Base-by-base conservation (phyloP, 1,140 invertebrate species). In the Drosophila nannoptera region DNA sequence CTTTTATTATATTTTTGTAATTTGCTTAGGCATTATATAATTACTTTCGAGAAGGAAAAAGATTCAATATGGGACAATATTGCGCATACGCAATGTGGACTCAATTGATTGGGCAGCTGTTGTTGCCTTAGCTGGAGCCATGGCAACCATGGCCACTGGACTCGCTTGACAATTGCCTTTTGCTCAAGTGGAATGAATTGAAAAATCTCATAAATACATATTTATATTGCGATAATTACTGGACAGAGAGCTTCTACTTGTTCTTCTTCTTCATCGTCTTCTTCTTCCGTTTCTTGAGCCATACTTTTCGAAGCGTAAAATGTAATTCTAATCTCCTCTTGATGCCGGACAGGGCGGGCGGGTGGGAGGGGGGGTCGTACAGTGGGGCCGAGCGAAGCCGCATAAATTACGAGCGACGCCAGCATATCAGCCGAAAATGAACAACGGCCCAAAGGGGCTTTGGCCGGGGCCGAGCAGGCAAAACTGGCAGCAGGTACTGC, bases 321-420 rank as follows among this genome's bases (percentile, higher is more conserved):
- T 71, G 69, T 71, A 50, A 67, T 67, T 71, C 54, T 14, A 40
- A 56, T 45, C 54, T 64, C 33, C 22, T 64, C 38, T 40, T 35
- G 33, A 7, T 54, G 52, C 52, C 54, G 8, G 45, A 43, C 7
- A 58, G 22, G 22, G 40, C n/a, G 11, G 35, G 36, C 36, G 16
- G 43, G 36, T 40, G 53, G 16, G 14, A n/a, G 46, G 5, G 40
- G 38, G 16, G 38, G 52, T 40, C 29, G 49, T 32, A 29, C 31
- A 7, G 7, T 42, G 46, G 11, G 16, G 62, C 3, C 35, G 32
- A n/a, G 42, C 45, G 81, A 84, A 84, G 81, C 81, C 81, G 77
- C 81, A 86, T 84, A 86, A 84, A 84, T 84, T 84, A 73, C 78
- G 73, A 77, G 73, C 70, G 82, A 78, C 81, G 67, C 53, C 58